Percentiles rank a stretch among this genome's conserved stretches.
phyloP scores from a whole-genome alignment of 2,888 invertebrate genomes.

The Leucania comma region DNA sequence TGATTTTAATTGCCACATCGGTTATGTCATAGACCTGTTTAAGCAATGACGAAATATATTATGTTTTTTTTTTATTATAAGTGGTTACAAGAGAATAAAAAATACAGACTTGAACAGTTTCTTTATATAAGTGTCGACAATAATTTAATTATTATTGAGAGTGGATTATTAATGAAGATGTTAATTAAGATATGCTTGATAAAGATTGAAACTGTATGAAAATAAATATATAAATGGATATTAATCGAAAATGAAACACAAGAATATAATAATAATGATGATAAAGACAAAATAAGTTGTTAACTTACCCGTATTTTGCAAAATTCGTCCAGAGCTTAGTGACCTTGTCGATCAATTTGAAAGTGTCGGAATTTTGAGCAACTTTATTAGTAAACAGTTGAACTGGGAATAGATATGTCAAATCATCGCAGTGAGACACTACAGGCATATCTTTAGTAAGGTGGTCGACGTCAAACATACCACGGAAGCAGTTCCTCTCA shows the following conservation, averaged over 20 bases:
- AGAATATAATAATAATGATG: background rate
- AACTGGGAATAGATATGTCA: constrained; percentile 74
- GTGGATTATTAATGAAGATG: background rate
- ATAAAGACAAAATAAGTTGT: constrained; percentile 4
- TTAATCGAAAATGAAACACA: background rate
- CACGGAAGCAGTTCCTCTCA: constrained; percentile 72
- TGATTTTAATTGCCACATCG: background rate
- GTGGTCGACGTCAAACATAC: constrained; percentile 59
- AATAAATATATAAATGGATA: background rate
- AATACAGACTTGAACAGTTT: background rate
- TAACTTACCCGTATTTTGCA: constrained; percentile 80
- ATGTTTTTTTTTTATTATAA: no score
- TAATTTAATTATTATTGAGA: background rate
- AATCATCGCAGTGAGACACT: constrained; percentile 74
- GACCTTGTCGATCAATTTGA: constrained; percentile 72
- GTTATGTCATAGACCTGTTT: background rate
- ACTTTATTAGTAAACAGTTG: constrained; percentile 63
- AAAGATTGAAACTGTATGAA: background rate
- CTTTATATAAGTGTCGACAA: background rate
- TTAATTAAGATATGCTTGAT: background rate
- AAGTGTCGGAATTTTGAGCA: constrained; percentile 66
- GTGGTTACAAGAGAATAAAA: background rate
- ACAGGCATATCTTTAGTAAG: constrained; percentile 58
- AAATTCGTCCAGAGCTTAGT: constrained; percentile 82
- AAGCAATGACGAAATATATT: background rate